A percentile compares a stretch with the other conserved stretches of the same genome.
Evolutionary conservation across 2,888 invertebrate genomes (phyloP).

Genomic region (Galerucella nymphaeae): DNA sequence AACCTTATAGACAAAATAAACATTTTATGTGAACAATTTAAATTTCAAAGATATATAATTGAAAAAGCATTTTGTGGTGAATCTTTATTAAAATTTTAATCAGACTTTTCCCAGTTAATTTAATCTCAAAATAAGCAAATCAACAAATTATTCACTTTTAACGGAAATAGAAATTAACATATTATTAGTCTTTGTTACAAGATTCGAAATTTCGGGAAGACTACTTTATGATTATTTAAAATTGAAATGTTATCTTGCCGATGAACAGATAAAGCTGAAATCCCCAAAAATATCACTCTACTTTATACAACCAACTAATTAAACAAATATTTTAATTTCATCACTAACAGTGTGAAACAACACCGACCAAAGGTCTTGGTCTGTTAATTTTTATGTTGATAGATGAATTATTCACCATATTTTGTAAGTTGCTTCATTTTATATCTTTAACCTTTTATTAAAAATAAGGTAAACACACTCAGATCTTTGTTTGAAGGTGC

Average conservation of each 20-base stretch:
- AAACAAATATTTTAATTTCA: conserved; percentile 55
- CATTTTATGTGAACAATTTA: not conserved
- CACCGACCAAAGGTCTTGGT: conserved; percentile 49
- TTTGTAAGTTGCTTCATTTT: not conserved
- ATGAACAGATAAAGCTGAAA: conserved; percentile 22
- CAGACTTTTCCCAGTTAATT: too few species aligned
- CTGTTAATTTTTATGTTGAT: conserved; percentile 51
- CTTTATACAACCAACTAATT: conserved; percentile 46
- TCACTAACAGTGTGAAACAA: conserved; percentile 51
- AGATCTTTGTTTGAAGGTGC: too few species aligned
- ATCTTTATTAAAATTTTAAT: too few species aligned
- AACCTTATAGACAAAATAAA: not conserved
- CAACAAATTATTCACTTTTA: too few species aligned
- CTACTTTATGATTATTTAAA: conserved; percentile 6
- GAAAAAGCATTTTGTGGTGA: too few species aligned
- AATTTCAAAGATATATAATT: not conserved
- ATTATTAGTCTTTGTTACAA: conserved; percentile 7
- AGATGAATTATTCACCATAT: conserved; percentile 18
- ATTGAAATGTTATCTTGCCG: conserved; percentile 15
- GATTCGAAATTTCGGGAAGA: conserved; percentile 6
- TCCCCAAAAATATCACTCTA: not conserved
- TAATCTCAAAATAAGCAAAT: too few species aligned
- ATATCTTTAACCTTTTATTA: not conserved
- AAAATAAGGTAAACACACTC: too few species aligned
- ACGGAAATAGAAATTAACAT: conserved; percentile 11